Conservation (phyloP, 2,113 vertebrate species). For the Tyrannus savana region DNA sequence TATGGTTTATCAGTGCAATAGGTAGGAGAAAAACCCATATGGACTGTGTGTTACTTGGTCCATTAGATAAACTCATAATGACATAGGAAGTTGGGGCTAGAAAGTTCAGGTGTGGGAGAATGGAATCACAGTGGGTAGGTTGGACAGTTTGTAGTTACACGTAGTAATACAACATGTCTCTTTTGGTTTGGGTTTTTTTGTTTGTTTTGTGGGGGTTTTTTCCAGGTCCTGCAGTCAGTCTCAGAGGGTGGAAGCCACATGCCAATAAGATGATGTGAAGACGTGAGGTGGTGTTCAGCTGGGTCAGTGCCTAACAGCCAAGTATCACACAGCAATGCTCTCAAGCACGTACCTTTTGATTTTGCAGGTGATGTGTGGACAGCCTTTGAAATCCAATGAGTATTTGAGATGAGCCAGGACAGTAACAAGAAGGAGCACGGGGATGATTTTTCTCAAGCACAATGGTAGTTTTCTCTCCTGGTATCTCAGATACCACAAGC, state of each 20-base stretch:
- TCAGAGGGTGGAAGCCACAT: neutral
- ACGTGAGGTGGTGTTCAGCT: neutral
- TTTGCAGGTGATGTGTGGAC: neutral
- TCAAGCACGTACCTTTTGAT: neutral
- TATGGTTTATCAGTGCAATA: neutral
- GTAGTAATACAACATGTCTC: neutral
- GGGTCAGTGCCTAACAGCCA: neutral
- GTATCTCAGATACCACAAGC: neutral
- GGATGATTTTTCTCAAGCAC: neutral
- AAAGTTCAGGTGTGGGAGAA: neutral
- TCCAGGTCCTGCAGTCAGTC: neutral
- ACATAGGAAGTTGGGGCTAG: neutral
- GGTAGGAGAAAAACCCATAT: neutral
- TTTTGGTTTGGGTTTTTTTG: neutral
- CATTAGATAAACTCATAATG: neutral
- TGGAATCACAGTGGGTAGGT: neutral
- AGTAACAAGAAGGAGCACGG: neutral
- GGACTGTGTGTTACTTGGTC: fast-evolving
- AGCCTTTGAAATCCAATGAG: neutral
- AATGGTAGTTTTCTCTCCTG: neutral
- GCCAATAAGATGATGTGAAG: neutral
- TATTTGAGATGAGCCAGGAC: neutral
- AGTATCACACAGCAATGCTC: neutral
- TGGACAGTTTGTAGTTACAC: neutral
- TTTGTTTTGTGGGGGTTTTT: neutral